Evolutionary conservation across 2,113 vertebrate species (phyloP).

Genomic region (Mus pahari): DNA sequence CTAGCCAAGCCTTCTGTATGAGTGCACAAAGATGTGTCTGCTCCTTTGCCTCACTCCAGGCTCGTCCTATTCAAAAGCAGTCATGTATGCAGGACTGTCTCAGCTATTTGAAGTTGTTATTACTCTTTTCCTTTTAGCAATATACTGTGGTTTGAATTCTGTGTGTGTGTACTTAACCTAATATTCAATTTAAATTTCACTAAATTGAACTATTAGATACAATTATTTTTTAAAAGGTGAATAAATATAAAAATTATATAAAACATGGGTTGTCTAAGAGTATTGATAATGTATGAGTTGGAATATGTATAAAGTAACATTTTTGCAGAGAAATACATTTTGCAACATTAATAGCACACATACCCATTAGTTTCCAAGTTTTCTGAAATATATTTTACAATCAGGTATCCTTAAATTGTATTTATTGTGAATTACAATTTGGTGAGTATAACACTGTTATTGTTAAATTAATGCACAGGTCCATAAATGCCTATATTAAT

Average conservation of each 20-base stretch:
- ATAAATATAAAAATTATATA: slow-evolving; percentile 78
- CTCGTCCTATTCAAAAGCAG: background rate
- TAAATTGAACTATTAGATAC: slow-evolving; percentile 59
- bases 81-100: slow-evolving; percentile 40
- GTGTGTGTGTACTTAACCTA: slow-evolving; percentile 76
- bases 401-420: slow-evolving; percentile 12
- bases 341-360: slow-evolving; percentile 65
- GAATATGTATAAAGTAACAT: slow-evolving; percentile 71
- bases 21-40: background rate
- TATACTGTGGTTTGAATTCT: slow-evolving; percentile 73
- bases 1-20: background rate
- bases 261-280: slow-evolving; percentile 69
- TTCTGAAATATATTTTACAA: slow-evolving; percentile 23
- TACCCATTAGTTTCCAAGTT: slow-evolving; percentile 3
- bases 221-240: slow-evolving; percentile 80
- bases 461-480: slow-evolving; percentile 28
- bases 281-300: slow-evolving; percentile 81
- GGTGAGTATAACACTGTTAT: background rate
- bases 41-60: background rate
- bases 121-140: slow-evolving; percentile 66
- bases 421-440: slow-evolving; percentile 29
- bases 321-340: slow-evolving; percentile 78
- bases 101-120: slow-evolving; percentile 69
- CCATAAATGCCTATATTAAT: background rate
- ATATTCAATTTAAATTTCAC: slow-evolving; percentile 62